These are phyloP conservation scores for Mesocentrotus franciscanus DNA, from an alignment of 53 echinoderm and acorn worm genomes.

Conservation along the genomic window DNA sequence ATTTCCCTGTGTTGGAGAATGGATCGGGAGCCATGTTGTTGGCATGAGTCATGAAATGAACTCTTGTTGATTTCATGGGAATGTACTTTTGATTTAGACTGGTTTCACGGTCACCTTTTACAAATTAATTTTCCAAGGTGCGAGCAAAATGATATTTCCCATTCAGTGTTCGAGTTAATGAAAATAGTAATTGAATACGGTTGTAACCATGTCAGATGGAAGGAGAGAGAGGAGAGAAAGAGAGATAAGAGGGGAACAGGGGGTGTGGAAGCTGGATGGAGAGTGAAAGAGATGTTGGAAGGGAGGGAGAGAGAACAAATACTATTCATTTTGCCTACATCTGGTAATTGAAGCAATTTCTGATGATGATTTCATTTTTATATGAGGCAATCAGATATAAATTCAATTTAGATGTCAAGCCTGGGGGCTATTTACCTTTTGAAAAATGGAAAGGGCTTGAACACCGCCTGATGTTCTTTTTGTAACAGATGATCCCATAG, in stretches of 20 bases:
- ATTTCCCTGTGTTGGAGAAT: slow-evolving; percentile 35
- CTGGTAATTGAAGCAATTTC: not conserved
- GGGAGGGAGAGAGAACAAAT: not conserved
- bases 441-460: not conserved
- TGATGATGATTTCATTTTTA: slow-evolving; percentile 15
- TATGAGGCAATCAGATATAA: slow-evolving; percentile 32
- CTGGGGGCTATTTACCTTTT: not conserved
- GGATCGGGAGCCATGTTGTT: not conserved
- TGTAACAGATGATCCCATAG: no score
- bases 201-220: not conserved
- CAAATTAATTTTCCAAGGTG: not conserved
- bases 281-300: not conserved
- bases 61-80: slow-evolving; percentile 45
- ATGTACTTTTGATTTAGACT: slow-evolving; percentile 50
- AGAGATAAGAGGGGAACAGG: not conserved
- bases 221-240: slow-evolving; percentile 1
- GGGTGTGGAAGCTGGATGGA: not conserved
- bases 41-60: slow-evolving; percentile 46
- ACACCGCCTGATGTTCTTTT: not conserved
- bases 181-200: not conserved
- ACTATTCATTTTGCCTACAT: slow-evolving; percentile 25
- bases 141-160: not conserved
- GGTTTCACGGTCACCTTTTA: not conserved
- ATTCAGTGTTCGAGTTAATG: not conserved
- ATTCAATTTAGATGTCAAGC: slow-evolving; percentile 6